Base-by-base conservation (phyloP, 1,140 invertebrate genomes). In the Andricus grossulariae region DNA sequence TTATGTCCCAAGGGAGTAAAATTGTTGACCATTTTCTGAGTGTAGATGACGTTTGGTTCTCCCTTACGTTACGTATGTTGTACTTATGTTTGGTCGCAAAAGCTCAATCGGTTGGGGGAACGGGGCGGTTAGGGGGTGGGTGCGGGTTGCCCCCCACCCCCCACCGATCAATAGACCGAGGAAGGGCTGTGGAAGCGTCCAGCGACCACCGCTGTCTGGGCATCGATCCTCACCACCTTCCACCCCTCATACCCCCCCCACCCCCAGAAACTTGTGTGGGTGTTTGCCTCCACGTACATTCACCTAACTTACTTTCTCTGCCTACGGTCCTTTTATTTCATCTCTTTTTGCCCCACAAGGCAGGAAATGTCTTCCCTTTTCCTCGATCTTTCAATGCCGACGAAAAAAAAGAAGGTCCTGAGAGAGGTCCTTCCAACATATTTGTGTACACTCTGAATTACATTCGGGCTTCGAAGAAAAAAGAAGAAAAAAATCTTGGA, bases 91-190 rank as follows among this genome's bases (percentile, higher is more conserved):
- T 78, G 73, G 76, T 66, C 52, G 70, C 45, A 49, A 51, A 79
- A 15, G 25, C n/a, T 39, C 13, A 39, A n/a, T 15, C 21, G 13
- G 71, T 72, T 7, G 45, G 73, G 74, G 60, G 70, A 60, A 72
- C 60, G 18, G 55, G 25, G 10, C 15, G 19, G 19, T n/a, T 66
- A n/a, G 12, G 15, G 60, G 57, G 13, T 16, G 25, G 25, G 21
- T 12, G 57, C 2, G 16, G 13, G 32, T 10, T 16, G 1, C 18
- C 18, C 15, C 57, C 57, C 25, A n/a, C 57, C 73, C 77, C 74
- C 71, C 74, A 79, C 57, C 84, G 87, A 89, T 89, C 88, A 85
- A 88, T 89, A 88, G 83, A 82, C 81, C 83, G 80, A 86, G 82
- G 80, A 88, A 87, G 80, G 80, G 79, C 77, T 75, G 80, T 77